Evolutionary conservation across 2,113 vertebrate genomes (phyloP).

Genomic region (Crotalus horridus): DNA sequence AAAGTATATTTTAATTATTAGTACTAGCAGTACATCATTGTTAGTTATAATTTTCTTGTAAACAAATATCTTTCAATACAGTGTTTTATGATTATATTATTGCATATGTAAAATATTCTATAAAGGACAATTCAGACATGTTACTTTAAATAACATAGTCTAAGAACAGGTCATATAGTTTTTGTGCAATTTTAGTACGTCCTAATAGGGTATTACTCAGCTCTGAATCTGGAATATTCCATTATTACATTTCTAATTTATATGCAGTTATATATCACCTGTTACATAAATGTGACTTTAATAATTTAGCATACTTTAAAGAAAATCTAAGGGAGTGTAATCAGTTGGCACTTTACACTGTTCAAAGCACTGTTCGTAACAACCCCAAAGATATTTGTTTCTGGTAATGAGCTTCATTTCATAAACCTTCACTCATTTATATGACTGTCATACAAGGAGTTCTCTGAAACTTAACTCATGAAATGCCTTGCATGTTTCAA

Average conservation of each 20-base stretch:
- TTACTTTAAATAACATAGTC: conserved; percentile 3
- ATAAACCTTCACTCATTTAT: not conserved
- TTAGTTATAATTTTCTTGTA: not conserved
- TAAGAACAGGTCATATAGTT: not conserved
- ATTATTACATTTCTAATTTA: conserved; percentile 1
- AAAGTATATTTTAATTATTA: not conserved
- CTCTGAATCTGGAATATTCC: not conserved
- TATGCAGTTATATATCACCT: not conserved
- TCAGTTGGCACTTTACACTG: not conserved
- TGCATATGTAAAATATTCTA: not conserved
- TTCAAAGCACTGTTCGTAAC: not conserved
- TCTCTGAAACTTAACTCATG: not conserved
- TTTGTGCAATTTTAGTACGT: not conserved
- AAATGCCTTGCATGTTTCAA: not conserved
- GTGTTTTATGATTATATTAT: not conserved
- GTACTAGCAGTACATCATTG: not conserved
- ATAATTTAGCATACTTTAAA: conserved; percentile 31
- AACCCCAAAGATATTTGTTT: conserved; percentile 8
- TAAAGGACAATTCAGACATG: not conserved
- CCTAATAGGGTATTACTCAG: not conserved
- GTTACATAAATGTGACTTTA: conserved; percentile 7
- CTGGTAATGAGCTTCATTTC: conserved; percentile 6
- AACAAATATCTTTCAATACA: not conserved
- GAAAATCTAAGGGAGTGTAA: not conserved
- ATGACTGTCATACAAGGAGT: conserved; percentile 8